Base-by-base conservation (phyloP, 2,113 vertebrate species). In the Pluvianellus socialis region DNA sequence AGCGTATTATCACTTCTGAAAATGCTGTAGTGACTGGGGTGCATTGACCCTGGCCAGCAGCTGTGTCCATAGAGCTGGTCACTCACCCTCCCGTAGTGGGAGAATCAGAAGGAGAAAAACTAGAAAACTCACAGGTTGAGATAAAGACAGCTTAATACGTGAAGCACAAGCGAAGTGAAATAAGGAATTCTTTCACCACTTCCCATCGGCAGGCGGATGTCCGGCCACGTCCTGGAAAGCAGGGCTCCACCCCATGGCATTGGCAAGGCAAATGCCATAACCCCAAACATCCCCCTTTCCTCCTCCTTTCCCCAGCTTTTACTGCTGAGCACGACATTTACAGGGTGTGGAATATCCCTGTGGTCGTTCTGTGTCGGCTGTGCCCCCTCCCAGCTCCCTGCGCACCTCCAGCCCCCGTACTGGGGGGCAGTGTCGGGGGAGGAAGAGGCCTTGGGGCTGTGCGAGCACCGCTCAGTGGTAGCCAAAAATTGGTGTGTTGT, bases 181-280 rank as follows among this genome's bases (percentile, higher is more conserved):
- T 3, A 23, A 30, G 56, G 50, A 53, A 28, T 72, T 61, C 4
- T 12, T 91, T 66, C 19, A 8, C 7, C 42, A 1, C 45, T 76
- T 55, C 50, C 38, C 32, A 14, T n/a, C 0, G 1, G 7, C 23
- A 75, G 35, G 35, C 32, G 45, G 11, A 7, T 17, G 24, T 45
- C 22, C 49, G 52, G 5, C 14, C 0, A 0, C 17, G n/a, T 62
- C 23, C 33, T 28, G 63, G 21, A n/a, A 53, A 32, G n/a, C 28
- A n/a, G 40, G 12, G 28, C 33, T 59, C 6, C 50, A 7, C 26
- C 0, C 0, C 1, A 0, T 12, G 26, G 28, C 1, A 0, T 45
- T 24, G 23, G 32, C 23, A 28, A 89, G 53, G 23, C 13, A 56
- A 40, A 67, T 0, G 0, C 15, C 21, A 2, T 40, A 10, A 40